Evolutionary conservation across 2,113 vertebrate genomes (phyloP), one percentile per base, ranked within the genome.

Genomic region (Chionis minor): DNA sequence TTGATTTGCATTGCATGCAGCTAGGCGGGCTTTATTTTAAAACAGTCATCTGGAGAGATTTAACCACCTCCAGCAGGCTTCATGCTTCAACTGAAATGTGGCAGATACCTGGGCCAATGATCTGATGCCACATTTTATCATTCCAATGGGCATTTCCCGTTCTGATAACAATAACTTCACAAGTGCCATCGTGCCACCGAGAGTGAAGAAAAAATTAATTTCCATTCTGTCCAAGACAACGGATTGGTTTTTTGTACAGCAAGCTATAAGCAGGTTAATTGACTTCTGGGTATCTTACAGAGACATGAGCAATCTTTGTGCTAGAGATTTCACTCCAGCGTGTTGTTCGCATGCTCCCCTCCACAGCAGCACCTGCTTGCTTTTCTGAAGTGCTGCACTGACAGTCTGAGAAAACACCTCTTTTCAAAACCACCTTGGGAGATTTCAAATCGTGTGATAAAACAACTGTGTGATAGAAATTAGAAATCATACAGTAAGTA

Each of bases 351-450:
- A 4, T 28, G 38, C 58, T 72, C 58, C 51, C 38, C 58, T 96
- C 59, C 54, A 32, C n/a, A 77, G 79, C 86, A 96, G 91, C 91
- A 81, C 92, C 87, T 93, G 80, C 80, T 81, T 95, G n/a, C 9
- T 59, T 95, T 67, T 33, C 94, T 45, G 72, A 65, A 86, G 78
- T 12, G 49, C 75, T 81, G 49, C 69, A 66, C 82, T 91, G 86
- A 87, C 72, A 93, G 90, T 92, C 94, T 94, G 89, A 95, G 94
- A 78, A 96, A 97, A 91, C 72, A 81, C 84, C 94, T 96, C 70
- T 89, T 92, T 79, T 90, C 75, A 92, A 96, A 92, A 94, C 56
- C 86, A 88, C 81, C 45, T 88, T 79, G 92, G 91, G 88, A 96
- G 61, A 63, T 95, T 90, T 94, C 89, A 66, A 90, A 86, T 45